Evolutionary conservation across 2,888 invertebrate genomes (phyloP).

Genomic region (Pogonocherus hispidulus): DNA sequence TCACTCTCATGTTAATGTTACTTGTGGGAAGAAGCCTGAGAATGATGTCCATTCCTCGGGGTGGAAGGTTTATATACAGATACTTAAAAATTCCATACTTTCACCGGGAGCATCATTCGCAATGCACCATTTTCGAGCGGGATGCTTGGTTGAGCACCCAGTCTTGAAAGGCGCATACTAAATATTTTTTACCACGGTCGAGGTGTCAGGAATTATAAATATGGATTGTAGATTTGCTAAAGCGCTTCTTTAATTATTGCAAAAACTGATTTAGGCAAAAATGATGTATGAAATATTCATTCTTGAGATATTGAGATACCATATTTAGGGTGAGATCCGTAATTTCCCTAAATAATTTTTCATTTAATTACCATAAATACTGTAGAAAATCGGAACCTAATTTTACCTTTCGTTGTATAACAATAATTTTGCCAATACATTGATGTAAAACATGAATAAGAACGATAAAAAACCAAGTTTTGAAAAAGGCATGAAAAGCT

Average conservation of each 20-base stretch:
- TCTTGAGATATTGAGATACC: too few species aligned
- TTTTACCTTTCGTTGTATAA: too few species aligned
- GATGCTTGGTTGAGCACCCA: slow-evolving; percentile 18
- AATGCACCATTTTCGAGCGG: slow-evolving; percentile 19
- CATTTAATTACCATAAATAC: too few species aligned
- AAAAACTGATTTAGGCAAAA: background rate
- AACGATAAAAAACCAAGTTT: too few species aligned
- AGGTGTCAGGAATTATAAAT: background rate
- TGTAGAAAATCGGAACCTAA: too few species aligned
- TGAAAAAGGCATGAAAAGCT: too few species aligned
- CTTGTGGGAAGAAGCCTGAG: slow-evolving; percentile 9
- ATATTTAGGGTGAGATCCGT: too few species aligned
- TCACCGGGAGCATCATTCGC: slow-evolving; percentile 7
- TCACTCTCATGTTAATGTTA: slow-evolving; percentile 22
- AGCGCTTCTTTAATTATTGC: background rate
- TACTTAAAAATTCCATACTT: slow-evolving; percentile 9
- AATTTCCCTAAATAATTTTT: too few species aligned
- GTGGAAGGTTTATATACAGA: slow-evolving; percentile 9
- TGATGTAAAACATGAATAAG: too few species aligned
- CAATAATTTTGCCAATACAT: too few species aligned
- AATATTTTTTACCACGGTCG: background rate
- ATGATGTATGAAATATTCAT: too few species aligned
- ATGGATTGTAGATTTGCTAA: background rate
- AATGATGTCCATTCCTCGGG: slow-evolving; percentile 6
- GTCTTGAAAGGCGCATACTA: background rate